These are phyloP conservation scores for Cossypha niveicapilla DNA, from an alignment of 2,797 vertebrate genomes.

Conservation along the genomic window DNA sequence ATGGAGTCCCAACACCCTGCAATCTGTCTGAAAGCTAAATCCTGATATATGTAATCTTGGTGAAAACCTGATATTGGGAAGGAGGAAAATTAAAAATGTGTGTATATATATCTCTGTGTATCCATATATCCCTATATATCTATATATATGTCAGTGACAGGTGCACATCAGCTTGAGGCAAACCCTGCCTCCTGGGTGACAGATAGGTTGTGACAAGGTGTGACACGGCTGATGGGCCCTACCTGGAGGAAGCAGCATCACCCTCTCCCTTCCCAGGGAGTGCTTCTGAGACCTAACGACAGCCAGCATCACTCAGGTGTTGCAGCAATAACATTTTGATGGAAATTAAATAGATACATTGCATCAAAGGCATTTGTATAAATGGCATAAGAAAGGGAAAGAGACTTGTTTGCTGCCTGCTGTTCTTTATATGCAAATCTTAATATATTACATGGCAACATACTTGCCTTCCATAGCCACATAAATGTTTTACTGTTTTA, in stretches of 20 bases:
- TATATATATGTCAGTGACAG: not conserved
- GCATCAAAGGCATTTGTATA: constrained; percentile 60
- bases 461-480: constrained; percentile 64
- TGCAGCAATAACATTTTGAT: constrained; percentile 55
- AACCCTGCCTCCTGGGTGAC: constrained; percentile 23
- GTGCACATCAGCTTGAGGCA: constrained; percentile 49
- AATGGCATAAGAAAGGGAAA: constrained; percentile 64
- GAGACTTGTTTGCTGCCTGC: constrained; percentile 72
- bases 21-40: constrained; percentile 22
- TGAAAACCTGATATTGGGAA: not conserved
- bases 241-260: constrained; percentile 19
- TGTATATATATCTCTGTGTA: too few relatives aligned
- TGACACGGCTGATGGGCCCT: not conserved
- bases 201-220: constrained; percentile 33
- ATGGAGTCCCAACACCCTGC: not conserved
- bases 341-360: constrained; percentile 65
- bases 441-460: constrained; percentile 65
- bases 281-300: not conserved
- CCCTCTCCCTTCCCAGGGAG: not conserved
- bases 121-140: not conserved
- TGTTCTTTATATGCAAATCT: constrained; percentile 73
- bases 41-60: not conserved
- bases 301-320: constrained; percentile 36
- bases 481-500: constrained; percentile 75
- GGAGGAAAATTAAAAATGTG: not conserved